Evolutionary conservation across 2,113 vertebrate species (phyloP).

Genomic region (Hemicordylus capensis): DNA sequence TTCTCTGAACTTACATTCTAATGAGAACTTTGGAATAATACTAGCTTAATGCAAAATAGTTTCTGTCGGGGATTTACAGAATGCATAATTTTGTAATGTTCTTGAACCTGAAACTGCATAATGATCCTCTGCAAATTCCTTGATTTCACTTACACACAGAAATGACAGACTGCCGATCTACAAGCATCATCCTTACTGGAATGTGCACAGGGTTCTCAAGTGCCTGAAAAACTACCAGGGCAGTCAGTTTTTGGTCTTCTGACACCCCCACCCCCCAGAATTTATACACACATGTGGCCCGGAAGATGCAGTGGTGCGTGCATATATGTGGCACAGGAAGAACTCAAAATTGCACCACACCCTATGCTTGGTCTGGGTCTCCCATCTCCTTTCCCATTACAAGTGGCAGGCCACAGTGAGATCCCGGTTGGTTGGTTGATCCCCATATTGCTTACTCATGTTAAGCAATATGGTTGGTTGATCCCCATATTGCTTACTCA

Average conservation of each 20-base stretch:
- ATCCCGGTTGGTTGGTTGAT: background rate
- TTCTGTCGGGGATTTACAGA: background rate
- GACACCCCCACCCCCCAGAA: background rate
- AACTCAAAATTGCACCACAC: background rate
- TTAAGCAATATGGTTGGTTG: background rate
- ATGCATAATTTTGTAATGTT: conserved; percentile 7
- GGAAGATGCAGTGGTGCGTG: background rate
- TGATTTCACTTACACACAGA: background rate
- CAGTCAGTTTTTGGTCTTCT: background rate
- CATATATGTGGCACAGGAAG: background rate
- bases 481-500: background rate
- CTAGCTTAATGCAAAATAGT: conserved; percentile 8
- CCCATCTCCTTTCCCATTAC: background rate
- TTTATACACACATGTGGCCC: background rate
- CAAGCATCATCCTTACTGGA: background rate
- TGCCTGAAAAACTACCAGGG: background rate
- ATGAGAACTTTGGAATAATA: conserved; percentile 5
- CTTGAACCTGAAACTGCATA: background rate
- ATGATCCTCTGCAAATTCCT: conserved; percentile 8
- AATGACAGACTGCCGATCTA: conserved; percentile 19
- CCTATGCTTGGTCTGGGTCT: background rate
- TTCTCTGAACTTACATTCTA: conserved; percentile 9
- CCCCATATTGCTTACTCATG: background rate
- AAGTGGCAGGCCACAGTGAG: background rate
- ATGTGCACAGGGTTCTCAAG: background rate